phyloP scores from a whole-genome alignment of 2,888 invertebrate genomes.

The Oligia strigilis region DNA sequence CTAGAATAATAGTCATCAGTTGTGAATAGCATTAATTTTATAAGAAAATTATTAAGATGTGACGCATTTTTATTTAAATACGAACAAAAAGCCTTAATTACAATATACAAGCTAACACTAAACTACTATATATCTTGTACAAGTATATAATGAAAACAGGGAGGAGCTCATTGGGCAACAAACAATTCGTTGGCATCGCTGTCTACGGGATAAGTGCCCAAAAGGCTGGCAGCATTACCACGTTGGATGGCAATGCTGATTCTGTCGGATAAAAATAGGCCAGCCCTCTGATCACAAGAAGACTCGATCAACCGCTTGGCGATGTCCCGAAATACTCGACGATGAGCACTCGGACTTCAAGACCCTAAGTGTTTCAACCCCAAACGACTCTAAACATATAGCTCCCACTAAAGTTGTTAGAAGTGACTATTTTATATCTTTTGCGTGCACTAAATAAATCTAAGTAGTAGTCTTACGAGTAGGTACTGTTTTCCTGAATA shows the following conservation, averaged over 20 bases:
- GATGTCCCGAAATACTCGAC: background rate
- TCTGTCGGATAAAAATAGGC: background rate
- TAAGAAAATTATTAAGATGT: background rate
- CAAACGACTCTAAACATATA: too few species aligned
- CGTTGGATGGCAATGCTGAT: background rate
- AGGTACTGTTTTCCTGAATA: too few species aligned
- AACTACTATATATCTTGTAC: background rate
- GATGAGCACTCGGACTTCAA: too few species aligned
- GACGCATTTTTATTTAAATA: background rate
- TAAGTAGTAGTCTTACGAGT: too few species aligned
- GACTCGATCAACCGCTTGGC: background rate
- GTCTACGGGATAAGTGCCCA: background rate
- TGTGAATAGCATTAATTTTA: slow-evolving; percentile 1
- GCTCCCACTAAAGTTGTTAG: too few species aligned
- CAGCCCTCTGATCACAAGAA: background rate
- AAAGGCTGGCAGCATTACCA: background rate
- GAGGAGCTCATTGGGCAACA: too few species aligned
- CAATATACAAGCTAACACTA: background rate
- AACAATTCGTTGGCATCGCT: background rate
- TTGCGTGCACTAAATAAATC: too few species aligned
- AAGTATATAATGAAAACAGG: background rate
- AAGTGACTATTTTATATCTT: too few species aligned
- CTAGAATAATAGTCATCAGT: too few species aligned
- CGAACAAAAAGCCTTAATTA: background rate
- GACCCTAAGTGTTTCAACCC: too few species aligned